Conservation (phyloP, 2,113 vertebrate genomes). For the Tachycineta bicolor region DNA sequence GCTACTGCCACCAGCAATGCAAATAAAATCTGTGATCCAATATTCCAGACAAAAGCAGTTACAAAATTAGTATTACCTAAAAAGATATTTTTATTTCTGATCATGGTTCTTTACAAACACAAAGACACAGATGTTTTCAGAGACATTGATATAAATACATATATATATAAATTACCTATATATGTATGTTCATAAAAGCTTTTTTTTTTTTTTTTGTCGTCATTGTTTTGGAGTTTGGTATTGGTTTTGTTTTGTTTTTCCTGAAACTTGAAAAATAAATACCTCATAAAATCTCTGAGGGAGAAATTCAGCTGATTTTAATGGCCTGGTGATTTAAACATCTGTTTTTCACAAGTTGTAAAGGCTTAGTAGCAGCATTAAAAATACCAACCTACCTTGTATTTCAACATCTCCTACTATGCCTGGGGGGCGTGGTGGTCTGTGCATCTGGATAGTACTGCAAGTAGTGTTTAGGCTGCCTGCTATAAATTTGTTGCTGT, state of each 20-base stretch:
- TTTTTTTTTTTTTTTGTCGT: neutral
- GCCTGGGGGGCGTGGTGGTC: neutral
- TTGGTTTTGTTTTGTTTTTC: neutral
- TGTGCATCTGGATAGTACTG: neutral
- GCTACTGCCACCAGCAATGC: neutral
- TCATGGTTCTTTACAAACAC: neutral
- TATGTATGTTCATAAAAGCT: neutral
- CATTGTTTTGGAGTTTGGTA: neutral
- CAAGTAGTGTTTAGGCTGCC: neutral
- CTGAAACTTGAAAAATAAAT: neutral
- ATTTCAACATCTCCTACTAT: neutral
- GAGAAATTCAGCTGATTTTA: neutral
- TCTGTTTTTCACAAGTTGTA: neutral
- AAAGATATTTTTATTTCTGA: neutral
- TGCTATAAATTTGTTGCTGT: neutral
- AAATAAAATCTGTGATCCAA: neutral
- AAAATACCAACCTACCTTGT: neutral
- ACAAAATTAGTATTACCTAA: neutral
- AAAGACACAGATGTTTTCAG: neutral
- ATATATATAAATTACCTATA: neutral
- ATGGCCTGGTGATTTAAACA: neutral
- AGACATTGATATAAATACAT: neutral
- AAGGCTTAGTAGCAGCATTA: neutral
- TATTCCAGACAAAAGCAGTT: neutral
- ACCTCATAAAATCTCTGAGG: neutral